Evolutionary conservation across 53 echinoderm and acorn worm species (phyloP).

Genomic region (Paracentrotus lividus): DNA sequence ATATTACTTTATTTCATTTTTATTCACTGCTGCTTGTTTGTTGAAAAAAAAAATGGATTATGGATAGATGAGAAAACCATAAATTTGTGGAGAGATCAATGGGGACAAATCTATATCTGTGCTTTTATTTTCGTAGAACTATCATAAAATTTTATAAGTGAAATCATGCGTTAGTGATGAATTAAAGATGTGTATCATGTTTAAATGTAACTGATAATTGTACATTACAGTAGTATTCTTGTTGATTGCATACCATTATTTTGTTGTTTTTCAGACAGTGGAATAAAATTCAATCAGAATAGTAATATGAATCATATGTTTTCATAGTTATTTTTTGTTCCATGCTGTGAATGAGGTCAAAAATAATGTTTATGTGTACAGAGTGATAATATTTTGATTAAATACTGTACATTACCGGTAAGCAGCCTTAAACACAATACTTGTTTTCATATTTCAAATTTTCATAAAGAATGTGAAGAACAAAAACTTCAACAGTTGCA

Average conservation of each 20-base stretch:
- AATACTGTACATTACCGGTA: too few species aligned
- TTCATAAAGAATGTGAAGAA: too few species aligned
- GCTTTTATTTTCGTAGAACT: background rate
- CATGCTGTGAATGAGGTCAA: too few species aligned
- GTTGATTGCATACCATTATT: background rate
- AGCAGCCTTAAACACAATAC: too few species aligned
- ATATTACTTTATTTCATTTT: background rate
- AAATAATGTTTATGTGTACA: too few species aligned
- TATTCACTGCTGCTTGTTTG: background rate
- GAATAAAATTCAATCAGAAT: constrained; percentile 15
- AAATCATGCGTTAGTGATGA: background rate
- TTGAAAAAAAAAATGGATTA: too few species aligned
- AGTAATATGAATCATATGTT: background rate
- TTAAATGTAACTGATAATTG: background rate
- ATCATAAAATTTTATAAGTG: background rate
- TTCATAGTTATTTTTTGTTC: too few species aligned
- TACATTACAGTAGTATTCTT: background rate
- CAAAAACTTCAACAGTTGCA: too few species aligned
- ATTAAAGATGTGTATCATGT: background rate
- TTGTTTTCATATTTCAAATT: too few species aligned
- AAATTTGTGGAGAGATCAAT: background rate
- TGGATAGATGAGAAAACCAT: background rate
- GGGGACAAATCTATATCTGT: background rate
- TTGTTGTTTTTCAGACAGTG: background rate
- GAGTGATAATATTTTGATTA: too few species aligned